Evolutionary conservation across 2,888 invertebrate species (phyloP).

Genomic region (Polylopha cassiicola): DNA sequence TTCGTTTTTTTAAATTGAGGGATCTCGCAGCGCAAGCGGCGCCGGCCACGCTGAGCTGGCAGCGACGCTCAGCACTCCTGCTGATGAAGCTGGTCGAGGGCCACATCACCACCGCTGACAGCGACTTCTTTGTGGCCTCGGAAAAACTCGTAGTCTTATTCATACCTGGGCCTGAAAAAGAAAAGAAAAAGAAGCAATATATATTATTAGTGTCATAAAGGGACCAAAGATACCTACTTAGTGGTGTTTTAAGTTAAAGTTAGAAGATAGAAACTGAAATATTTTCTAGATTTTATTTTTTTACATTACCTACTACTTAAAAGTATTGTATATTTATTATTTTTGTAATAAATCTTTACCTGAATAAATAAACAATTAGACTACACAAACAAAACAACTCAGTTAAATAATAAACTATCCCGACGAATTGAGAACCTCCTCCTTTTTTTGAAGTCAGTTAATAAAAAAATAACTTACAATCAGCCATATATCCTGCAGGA

Average conservation of each 20-base stretch:
- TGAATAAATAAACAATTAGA: too few relatives aligned
- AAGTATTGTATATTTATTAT: too few relatives aligned
- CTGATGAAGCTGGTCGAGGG: slow-evolving; percentile 37
- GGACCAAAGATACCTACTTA: too few relatives aligned
- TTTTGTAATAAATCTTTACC: too few relatives aligned
- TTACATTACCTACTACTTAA: too few relatives aligned
- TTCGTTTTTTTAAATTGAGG: slow-evolving; percentile 44
- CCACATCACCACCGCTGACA: slow-evolving; percentile 44
- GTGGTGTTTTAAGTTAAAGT: too few relatives aligned
- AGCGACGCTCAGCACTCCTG: slow-evolving; percentile 42
- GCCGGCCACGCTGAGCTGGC: slow-evolving; percentile 41
- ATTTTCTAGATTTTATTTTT: too few relatives aligned
- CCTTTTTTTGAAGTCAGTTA: slow-evolving; percentile 1
- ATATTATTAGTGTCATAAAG: too few relatives aligned
- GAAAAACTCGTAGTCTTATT: slow-evolving; percentile 52
- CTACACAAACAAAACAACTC: too few relatives aligned
- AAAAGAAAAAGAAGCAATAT: slow-evolving; percentile 2
- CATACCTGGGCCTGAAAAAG: slow-evolving; percentile 60
- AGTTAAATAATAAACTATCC: too few relatives aligned
- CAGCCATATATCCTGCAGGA: slow-evolving; percentile 57
- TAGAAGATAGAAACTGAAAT: too few relatives aligned
- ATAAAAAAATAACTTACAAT: slow-evolving; percentile 44
- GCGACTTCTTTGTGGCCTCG: slow-evolving; percentile 40
- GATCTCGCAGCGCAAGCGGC: slow-evolving; percentile 47
- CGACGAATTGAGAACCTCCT: too few relatives aligned